A percentile compares a stretch with the other conserved stretches of the same genome.
Conservation (phyloP, 2,797 vertebrate genomes). For the Diceros bicornis region DNA sequence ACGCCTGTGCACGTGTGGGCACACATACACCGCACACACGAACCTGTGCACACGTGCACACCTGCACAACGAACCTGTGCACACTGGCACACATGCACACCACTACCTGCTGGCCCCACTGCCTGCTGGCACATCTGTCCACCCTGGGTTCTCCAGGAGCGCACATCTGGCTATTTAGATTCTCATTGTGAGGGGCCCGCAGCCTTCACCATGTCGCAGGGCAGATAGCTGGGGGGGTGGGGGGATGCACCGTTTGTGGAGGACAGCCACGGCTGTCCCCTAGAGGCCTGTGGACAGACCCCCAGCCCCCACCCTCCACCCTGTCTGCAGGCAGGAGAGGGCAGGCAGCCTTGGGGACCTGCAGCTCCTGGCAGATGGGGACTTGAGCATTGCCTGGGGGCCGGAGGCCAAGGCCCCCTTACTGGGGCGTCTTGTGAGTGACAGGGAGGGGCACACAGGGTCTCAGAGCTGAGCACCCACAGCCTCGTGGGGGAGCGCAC, state of each 20-base stretch:
- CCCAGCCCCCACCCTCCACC: not conserved
- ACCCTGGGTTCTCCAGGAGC: not conserved
- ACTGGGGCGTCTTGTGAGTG: not conserved
- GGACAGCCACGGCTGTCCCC: not conserved
- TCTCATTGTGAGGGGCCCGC: not conserved
- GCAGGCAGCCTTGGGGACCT: not conserved
- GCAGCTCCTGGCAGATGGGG: not conserved
- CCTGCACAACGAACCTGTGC: too few relatives aligned
- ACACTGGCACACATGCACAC: too few relatives aligned
- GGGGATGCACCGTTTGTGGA: fast-evolving
- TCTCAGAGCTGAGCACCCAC: not conserved
- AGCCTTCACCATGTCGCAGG: not conserved
- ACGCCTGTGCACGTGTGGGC: fast-evolving
- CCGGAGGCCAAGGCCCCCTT: not conserved
- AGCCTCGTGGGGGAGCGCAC: not conserved
- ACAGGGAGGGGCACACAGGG: not conserved
- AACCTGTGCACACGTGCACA: not conserved
- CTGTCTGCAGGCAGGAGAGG: not conserved
- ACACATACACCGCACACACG: too few relatives aligned
- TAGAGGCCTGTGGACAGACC: not conserved
- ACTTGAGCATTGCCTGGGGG: not conserved
- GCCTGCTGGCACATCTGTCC: too few relatives aligned
- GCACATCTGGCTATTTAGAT: too few relatives aligned
- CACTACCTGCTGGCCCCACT: too few relatives aligned
- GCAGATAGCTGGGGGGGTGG: fast-evolving